phyloP scores from a whole-genome alignment of 1,140 invertebrate species.

The Andrena cerasifolii region DNA sequence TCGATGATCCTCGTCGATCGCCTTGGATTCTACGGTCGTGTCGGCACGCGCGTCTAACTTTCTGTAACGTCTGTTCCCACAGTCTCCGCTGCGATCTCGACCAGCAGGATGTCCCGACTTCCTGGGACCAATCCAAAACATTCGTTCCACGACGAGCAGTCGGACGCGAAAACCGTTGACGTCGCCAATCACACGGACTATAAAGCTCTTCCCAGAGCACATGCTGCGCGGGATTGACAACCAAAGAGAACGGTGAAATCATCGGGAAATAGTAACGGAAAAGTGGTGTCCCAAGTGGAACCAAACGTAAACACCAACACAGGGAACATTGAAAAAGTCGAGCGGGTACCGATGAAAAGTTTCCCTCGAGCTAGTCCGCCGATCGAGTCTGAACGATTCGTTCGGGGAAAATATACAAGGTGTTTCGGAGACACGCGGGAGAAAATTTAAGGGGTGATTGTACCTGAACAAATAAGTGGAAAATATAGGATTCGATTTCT shows the following conservation, averaged over 20 bases:
- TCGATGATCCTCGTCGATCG: slow-evolving; percentile 45
- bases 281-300: background rate
- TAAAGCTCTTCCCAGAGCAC: background rate
- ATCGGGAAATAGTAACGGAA: background rate
- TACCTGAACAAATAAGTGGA: too few species aligned
- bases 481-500: too few species aligned
- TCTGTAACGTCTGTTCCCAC: background rate
- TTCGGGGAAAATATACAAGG: background rate
- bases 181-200: background rate
- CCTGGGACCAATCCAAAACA: slow-evolving; percentile 31
- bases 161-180: too few species aligned
- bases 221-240: background rate
- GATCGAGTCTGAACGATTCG: background rate
- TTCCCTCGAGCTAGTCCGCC: background rate
- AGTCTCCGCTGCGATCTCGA: slow-evolving; percentile 11
- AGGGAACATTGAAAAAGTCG: background rate
- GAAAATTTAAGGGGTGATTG: too few species aligned
- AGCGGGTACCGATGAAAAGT: background rate
- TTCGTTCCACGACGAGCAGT: slow-evolving; percentile 13
- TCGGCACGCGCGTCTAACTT: background rate
- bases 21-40: slow-evolving; percentile 19
- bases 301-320: background rate
- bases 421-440: too few species aligned
- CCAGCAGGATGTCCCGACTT: slow-evolving; percentile 54
- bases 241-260: background rate